Evolutionary conservation across 2,113 vertebrate species (phyloP).

Genomic region (Opisthocomus hoazin): DNA sequence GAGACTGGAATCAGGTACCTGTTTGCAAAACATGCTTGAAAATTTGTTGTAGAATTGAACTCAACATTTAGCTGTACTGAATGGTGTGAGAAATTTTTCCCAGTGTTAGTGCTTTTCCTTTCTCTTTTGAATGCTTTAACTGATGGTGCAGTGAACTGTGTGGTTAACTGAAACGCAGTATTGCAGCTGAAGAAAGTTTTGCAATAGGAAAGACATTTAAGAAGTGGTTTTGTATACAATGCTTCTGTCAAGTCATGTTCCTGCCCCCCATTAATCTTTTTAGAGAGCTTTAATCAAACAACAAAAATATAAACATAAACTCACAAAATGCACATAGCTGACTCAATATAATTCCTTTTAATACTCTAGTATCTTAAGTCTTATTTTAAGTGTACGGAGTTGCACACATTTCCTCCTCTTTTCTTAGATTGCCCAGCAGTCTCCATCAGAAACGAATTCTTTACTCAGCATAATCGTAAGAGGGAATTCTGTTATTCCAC

Average conservation of each 20-base stretch:
- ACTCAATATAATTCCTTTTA: background rate
- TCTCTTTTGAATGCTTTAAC: background rate
- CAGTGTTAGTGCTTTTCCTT: background rate
- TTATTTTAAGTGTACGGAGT: background rate
- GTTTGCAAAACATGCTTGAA: background rate
- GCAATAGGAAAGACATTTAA: background rate
- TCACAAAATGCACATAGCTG: background rate
- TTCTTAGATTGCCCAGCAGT: background rate
- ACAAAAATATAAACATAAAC: background rate
- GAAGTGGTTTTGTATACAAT: background rate
- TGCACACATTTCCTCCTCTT: background rate
- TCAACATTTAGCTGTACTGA: background rate
- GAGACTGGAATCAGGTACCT: slow-evolving; percentile 12
- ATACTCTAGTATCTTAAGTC: background rate
- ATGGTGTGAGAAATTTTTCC: background rate
- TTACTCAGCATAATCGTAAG: background rate
- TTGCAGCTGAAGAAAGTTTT: background rate
- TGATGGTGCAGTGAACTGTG: background rate
- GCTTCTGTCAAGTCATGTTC: background rate
- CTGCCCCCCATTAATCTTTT: background rate
- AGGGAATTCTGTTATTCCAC: background rate
- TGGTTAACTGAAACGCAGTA: background rate
- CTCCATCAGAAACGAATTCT: background rate
- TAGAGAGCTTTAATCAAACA: background rate
- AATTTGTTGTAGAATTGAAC: background rate